Base-by-base conservation (phyloP, 2,888 invertebrate species). In the Phyllotreta cruciferae region DNA sequence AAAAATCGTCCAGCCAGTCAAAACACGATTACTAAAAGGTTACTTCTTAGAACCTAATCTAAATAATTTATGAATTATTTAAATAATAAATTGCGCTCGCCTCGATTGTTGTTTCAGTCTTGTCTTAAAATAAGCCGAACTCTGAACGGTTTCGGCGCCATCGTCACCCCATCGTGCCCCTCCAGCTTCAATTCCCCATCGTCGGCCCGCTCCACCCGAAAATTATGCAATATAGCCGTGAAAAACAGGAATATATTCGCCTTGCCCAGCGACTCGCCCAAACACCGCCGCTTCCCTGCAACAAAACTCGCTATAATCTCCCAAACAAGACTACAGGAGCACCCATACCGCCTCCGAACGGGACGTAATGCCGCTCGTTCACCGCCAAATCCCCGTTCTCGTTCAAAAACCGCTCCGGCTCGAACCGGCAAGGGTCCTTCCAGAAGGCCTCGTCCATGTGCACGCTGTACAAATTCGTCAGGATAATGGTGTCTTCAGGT, bases 391-490 rank as follows among this genome's bases (percentile, higher is more conserved):
- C 84, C 8, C 87, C 87, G 14, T 85, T 82, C 70, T 69, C 82
- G 44, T 83, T 77, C 39, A 90, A 76, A 78, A 90, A 90, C 52
- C 90, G 82, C 71, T 89, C 86, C 0, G 90, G 90, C 5, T 82
- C 79, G 74, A 90, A 90, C 52, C 74, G 75, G 0, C 83, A 71
- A 0, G 90, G 88, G 56, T 87, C 83, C 10, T 83, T 82, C 89
- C 89, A 90, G 67, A 81, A 81, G 0, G 81, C 76, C 24, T 73
- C 68, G 53, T 88, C 87, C 75, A 87, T 86, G 71, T 89, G 87
- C 0, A 88, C 82, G 62, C 88, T 87, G 71, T 86, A 82, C 58
- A 87, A 80, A 63, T 86, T 86, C 0, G 88, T 80, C 45, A 90
- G 76, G 44, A 90, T 74, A 5, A 85, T 82, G 0, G 90, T 75